A percentile compares a stretch with the other conserved stretches of the same genome.
These are phyloP conservation scores for Trichosurus vulpecula DNA, from an alignment of 2,797 vertebrate species.

Conservation along the genomic window DNA sequence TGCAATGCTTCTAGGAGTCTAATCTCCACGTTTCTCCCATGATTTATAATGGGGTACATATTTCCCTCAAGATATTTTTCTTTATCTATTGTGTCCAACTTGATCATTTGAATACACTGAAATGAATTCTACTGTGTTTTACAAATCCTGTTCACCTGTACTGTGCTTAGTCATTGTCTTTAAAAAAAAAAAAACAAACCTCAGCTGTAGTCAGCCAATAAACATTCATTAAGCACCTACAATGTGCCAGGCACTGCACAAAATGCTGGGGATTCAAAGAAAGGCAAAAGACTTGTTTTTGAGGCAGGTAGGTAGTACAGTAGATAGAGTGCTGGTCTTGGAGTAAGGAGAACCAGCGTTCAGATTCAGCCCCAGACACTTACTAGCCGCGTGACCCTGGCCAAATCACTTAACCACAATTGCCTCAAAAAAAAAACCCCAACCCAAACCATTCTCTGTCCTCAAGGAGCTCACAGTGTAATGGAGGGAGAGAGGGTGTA, in stretches of 20 bases:
- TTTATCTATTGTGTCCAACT: conserved; percentile 56
- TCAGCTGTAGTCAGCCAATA: neutral
- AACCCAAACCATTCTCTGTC: neutral
- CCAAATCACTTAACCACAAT: neutral
- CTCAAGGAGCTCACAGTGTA: neutral
- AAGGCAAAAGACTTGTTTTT: neutral
- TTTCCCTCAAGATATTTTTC: conserved; percentile 74
- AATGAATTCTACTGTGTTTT: conserved; percentile 67
- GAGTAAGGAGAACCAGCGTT: neutral
- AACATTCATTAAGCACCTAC: neutral
- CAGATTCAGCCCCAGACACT: neutral
- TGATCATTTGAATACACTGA: neutral
- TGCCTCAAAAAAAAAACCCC: neutral
- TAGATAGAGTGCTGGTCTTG: neutral
- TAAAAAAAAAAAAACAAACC: neutral
- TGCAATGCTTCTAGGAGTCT: conserved; percentile 64
- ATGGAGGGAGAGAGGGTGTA: neutral
- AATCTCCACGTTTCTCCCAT: conserved; percentile 62
- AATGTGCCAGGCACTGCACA: neutral
- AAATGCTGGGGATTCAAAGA: neutral
- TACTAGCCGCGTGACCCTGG: neutral
- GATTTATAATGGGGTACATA: conserved; percentile 69
- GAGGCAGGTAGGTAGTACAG: neutral
- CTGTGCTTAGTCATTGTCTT: neutral
- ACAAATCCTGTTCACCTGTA: neutral